Base-by-base conservation (phyloP, 2,113 vertebrate species). In the Guaruba guarouba region DNA sequence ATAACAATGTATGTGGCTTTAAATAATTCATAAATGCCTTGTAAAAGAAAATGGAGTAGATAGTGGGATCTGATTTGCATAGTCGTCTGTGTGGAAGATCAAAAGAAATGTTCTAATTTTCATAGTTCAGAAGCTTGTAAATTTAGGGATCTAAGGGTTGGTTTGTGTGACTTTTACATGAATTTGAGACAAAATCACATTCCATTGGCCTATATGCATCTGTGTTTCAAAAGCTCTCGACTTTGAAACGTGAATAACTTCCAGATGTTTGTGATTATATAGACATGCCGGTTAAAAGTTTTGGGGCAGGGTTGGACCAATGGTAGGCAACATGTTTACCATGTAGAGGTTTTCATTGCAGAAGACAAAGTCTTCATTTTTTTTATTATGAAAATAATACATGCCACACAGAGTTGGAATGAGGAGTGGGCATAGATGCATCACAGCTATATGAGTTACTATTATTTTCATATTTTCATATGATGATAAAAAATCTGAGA, bases 391-490 rank as follows among this genome's bases (percentile, higher is more conserved):
- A 49, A 75, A 37, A 19, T 54, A 39, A 9, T 22, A 46, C 23
- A 8, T 3, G 17, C 3, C 22, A 28, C 7, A 44, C 7, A 52
- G 12, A 63, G 8, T 51, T 75, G 33, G 48, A 66, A 44, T 15
- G 10, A 86, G 13, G 17, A 68, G 7, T 35, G 4, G 4, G 1
- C 8, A 17, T 27, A 6, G 13, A 18, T 5, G 1, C 43, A 20
- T 54, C 6, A 20, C 49, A 85, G 48, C 22, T 77, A 29, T 14
- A 27, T 1, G 4, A 68, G 19, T 52, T 6, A 1, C 16, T 69
- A 1, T 35, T 84, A 37, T 86, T 83, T 55, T 35, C 14, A 54
- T 15, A 24, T 55, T 52, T 66, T 75, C 23, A 78, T n/a, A 4
- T 13, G 22, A 5, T 28, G 31, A 37, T 67, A 5, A 89, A 67